Evolutionary conservation across 2,888 invertebrate species (phyloP).

Genomic region (Pandemis cinnamomeana): DNA sequence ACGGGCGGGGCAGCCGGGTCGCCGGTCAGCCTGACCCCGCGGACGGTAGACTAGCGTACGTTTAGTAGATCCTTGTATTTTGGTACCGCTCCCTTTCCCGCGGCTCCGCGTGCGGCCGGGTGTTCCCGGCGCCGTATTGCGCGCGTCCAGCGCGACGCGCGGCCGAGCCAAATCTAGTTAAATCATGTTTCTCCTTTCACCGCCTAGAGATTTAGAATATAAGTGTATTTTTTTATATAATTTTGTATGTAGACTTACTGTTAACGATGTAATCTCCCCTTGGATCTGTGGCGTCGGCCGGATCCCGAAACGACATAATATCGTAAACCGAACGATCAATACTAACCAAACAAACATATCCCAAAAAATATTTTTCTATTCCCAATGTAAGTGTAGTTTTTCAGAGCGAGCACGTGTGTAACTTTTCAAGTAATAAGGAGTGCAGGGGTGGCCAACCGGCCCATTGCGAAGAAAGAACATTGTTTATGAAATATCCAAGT

Average conservation of each 20-base stretch:
- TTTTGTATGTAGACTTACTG: neutral
- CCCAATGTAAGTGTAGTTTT: constrained; percentile 27
- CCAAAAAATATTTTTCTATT: constrained; percentile 34
- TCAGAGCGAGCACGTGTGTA: constrained; percentile 20
- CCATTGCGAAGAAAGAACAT: no score
- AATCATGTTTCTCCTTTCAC: constrained; percentile 12
- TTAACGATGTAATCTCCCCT: constrained; percentile 13
- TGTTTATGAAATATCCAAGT: no score
- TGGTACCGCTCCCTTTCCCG: neutral
- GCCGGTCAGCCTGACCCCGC: no score
- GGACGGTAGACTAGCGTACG: neutral
- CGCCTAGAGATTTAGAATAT: constrained; percentile 9
- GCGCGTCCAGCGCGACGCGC: neutral
- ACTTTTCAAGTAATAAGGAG: constrained; percentile 18
- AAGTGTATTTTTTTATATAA: constrained; percentile 15
- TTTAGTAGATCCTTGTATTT: neutral
- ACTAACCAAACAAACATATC: constrained; percentile 30
- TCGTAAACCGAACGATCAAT: neutral
- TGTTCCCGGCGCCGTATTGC: neutral
- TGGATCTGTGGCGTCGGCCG: constrained; percentile 14
- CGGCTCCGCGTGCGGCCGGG: neutral
- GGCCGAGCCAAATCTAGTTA: constrained; percentile 16
- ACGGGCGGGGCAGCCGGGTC: no score
- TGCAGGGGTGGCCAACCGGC: no score
- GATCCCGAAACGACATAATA: neutral